Percentiles rank a stretch among this genome's conserved stretches.
phyloP scores from a whole-genome alignment of 2,797 vertebrate species.

The Phoebastria nigripes region DNA sequence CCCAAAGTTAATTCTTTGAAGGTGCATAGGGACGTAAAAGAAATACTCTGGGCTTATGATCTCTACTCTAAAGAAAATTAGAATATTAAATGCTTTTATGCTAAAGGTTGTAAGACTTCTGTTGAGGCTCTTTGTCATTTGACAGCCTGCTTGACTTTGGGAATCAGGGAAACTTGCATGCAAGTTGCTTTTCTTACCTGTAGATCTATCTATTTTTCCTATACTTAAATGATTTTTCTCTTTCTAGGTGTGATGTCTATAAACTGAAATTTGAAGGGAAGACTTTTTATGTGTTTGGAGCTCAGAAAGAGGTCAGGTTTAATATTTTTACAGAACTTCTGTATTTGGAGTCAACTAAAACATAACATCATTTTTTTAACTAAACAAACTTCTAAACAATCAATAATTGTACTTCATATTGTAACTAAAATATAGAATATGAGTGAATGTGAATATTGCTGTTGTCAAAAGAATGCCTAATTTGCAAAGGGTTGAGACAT shows the following conservation, averaged over 20 bases:
- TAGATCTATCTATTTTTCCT: neutral
- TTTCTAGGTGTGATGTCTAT: conserved; percentile 90
- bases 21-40: neutral
- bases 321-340: conserved; percentile 1
- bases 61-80: conserved; percentile 3
- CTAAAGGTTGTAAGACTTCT: neutral
- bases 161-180: neutral
- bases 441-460: neutral
- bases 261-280: conserved; percentile 98
- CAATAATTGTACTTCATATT: neutral
- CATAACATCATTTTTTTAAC: neutral
- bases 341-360: neutral
- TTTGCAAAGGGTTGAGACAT: neutral
- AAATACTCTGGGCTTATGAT: neutral
- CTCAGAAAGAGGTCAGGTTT: conserved; percentile 91
- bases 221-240: conserved; percentile 46
- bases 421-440: neutral
- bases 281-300: conserved; percentile 93
- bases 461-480: neutral
- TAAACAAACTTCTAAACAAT: neutral
- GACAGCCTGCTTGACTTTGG: neutral
- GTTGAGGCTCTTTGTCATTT: neutral
- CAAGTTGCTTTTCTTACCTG: neutral
- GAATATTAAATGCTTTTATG: neutral
- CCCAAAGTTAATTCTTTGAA: neutral